A percentile compares a stretch with the other conserved stretches of the same genome.
Evolutionary conservation across 1,140 invertebrate genomes (phyloP).

Genomic region (Conopomorpha cramerella): DNA sequence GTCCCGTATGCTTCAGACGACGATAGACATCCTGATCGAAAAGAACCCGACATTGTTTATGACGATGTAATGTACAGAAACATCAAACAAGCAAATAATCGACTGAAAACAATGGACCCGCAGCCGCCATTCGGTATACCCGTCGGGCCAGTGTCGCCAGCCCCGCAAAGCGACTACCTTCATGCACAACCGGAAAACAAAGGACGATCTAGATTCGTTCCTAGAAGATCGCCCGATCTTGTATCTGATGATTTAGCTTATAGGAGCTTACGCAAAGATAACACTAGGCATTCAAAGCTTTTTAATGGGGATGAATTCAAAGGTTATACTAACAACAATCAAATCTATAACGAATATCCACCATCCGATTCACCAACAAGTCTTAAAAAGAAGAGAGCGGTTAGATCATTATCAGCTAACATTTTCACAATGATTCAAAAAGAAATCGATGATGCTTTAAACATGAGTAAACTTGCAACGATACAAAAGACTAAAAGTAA

Average conservation of each 20-base stretch:
- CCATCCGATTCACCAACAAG: conserved; percentile 29
- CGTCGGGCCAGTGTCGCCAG: conserved; percentile 74
- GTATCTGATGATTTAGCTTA: conserved; percentile 87
- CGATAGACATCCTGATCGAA: conserved; percentile 55
- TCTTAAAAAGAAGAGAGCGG: conserved; percentile 73
- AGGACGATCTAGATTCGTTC: conserved; percentile 65
- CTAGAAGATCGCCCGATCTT: conserved; percentile 75
- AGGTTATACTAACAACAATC: conserved; percentile 41
- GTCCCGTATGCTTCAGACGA: conserved; percentile 47
- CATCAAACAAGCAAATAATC: conserved; percentile 75
- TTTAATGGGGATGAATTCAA: conserved; percentile 39
- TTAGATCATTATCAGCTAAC: conserved; percentile 80
- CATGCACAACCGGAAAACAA: conserved; percentile 71
- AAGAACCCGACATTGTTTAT: conserved; percentile 78
- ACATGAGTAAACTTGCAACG: conserved; percentile 30
- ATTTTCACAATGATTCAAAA: conserved; percentile 73
- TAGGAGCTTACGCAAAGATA: conserved; percentile 80
- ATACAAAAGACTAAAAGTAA: conserved; percentile 56
- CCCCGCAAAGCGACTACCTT: conserved; percentile 80
- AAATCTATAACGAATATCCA: conserved; percentile 39
- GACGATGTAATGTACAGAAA: conserved; percentile 86
- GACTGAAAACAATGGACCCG: conserved; percentile 72
- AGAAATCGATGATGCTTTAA: conserved; percentile 55
- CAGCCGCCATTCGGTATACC: conserved; percentile 91
- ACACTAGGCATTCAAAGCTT: conserved; percentile 38